These are phyloP conservation scores for Chionodraco myersi DNA, from an alignment of 2,113 vertebrate genomes.

Conservation along the genomic window DNA sequence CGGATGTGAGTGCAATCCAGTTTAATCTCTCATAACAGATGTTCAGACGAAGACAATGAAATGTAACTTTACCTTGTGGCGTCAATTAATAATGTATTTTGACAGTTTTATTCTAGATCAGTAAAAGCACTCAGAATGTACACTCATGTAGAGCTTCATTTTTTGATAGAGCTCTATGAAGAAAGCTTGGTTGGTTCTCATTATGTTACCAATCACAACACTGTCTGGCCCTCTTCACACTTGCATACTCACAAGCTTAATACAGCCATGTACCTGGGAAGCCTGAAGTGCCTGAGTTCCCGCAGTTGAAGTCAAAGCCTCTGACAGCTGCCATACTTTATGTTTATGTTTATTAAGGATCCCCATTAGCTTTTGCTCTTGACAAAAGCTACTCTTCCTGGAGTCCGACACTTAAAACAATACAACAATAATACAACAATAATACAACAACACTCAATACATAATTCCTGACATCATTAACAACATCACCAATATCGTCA, in stretches of 20 bases:
- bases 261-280: neutral
- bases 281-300: neutral
- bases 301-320: neutral
- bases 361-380: too few relatives aligned
- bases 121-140: slow-evolving; percentile 14
- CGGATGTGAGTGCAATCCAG: slow-evolving; percentile 25
- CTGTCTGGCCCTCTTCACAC: neutral
- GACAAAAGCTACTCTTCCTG: too few relatives aligned
- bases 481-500: too few relatives aligned
- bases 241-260: neutral
- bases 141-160: neutral
- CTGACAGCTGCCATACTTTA: neutral
- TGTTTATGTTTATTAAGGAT: too few relatives aligned
- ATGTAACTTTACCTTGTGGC: slow-evolving; percentile 27
- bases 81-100: slow-evolving; percentile 27
- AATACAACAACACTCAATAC: too few relatives aligned
- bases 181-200: neutral
- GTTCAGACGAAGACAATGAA: slow-evolving; percentile 41
- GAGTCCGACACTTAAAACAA: too few relatives aligned
- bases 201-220: neutral
- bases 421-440: too few relatives aligned
- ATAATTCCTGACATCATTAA: too few relatives aligned
- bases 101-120: slow-evolving; percentile 37
- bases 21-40: slow-evolving; percentile 60
- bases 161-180: neutral